Percentiles rank a stretch among this genome's conserved stretches.
Conservation (phyloP, 1,140 invertebrate species). For the Aphaenogaster ashmeadi region DNA sequence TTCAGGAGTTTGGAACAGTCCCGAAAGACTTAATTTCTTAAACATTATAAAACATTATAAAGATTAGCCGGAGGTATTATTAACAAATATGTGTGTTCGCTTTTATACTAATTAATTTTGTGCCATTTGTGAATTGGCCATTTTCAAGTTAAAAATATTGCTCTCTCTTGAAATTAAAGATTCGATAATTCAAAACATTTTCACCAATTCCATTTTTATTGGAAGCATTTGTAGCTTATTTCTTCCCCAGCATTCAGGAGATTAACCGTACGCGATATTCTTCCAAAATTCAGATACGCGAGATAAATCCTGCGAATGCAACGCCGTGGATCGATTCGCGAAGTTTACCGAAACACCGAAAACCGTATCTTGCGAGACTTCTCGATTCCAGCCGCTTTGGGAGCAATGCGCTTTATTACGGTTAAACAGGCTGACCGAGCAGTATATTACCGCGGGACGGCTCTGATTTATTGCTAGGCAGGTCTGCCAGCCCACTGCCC, state of each 20-base stretch:
- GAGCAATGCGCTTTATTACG: conserved; percentile 80
- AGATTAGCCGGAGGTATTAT: neutral
- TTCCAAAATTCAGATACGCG: neutral
- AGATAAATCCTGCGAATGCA: neutral
- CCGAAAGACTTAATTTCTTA: neutral
- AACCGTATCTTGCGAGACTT: conserved; percentile 34
- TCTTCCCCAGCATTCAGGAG: neutral
- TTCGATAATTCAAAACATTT: neutral
- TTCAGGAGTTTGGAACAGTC: neutral
- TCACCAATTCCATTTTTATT: neutral
- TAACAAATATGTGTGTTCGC: too few species aligned
- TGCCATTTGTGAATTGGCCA: neutral
- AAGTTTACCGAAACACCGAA: neutral
- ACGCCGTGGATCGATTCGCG: neutral
- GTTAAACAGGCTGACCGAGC: conserved; percentile 79
- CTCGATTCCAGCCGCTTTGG: conserved; percentile 45
- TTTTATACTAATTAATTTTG: neutral
- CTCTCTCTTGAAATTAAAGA: neutral
- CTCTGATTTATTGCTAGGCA: conserved; percentile 78
- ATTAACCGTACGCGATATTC: neutral
- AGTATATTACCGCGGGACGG: conserved; percentile 81
- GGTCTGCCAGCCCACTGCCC: conserved; percentile 79
- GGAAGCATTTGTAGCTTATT: neutral
- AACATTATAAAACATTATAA: neutral
- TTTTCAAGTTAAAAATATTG: neutral